These are phyloP conservation scores for Tetropium fuscum DNA, from an alignment of 2,888 invertebrate species.

Conservation along the genomic window DNA sequence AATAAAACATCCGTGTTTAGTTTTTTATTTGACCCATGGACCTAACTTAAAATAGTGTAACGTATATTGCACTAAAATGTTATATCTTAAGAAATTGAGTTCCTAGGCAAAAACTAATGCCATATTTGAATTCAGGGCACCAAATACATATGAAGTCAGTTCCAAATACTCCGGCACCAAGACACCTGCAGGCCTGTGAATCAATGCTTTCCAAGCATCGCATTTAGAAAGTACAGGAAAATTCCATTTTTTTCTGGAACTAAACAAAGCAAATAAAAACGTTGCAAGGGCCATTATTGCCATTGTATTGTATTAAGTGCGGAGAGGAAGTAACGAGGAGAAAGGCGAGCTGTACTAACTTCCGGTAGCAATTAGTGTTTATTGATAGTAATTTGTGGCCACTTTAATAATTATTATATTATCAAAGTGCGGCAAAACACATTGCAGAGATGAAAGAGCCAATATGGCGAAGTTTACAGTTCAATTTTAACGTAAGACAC, in stretches of 20 bases:
- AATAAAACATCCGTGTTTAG: no score
- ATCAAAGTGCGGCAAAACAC: slow-evolving; percentile 13
- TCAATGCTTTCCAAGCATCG: no score
- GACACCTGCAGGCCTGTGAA: no score
- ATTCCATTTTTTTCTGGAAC: neutral
- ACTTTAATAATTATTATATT: slow-evolving; percentile 56
- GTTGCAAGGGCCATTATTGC: slow-evolving; percentile 1
- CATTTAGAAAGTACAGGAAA: no score
- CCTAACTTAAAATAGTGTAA: no score
- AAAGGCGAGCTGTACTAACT: slow-evolving; percentile 37
- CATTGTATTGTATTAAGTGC: slow-evolving; percentile 8
- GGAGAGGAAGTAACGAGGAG: slow-evolving; percentile 12
- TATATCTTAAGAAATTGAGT: no score
- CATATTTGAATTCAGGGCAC: no score
- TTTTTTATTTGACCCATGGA: no score
- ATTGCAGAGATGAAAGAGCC: neutral
- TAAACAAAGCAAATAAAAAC: slow-evolving; percentile 14
- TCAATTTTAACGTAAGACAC: neutral
- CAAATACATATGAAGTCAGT: no score
- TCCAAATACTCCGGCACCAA: no score
- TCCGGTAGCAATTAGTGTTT: slow-evolving; percentile 56
- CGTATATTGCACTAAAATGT: no score
- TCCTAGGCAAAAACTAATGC: no score
- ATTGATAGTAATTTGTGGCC: slow-evolving; percentile 57
- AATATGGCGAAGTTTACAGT: neutral